phyloP scores from a whole-genome alignment of 1,140 invertebrate genomes.

The Musca vetustissima region DNA sequence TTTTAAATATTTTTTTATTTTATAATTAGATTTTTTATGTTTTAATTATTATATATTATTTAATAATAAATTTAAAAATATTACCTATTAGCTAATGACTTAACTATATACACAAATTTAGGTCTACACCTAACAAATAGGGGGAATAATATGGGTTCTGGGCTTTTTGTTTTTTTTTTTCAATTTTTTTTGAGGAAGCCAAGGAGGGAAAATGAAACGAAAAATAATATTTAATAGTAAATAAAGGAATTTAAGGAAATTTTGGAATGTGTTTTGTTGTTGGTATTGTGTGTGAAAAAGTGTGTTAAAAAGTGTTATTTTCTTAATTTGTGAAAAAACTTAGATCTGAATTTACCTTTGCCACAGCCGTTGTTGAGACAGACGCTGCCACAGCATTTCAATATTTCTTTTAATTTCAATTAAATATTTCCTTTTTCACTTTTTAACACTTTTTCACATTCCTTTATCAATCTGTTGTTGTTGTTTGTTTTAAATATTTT shows the following conservation, averaged over 20 bases:
- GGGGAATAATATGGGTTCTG: neutral
- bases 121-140: neutral
- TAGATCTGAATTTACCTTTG: no score
- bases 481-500: neutral
- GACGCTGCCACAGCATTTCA: neutral
- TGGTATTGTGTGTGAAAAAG: neutral
- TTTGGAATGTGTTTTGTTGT: neutral
- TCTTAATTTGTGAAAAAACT: no score
- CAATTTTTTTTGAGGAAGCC: neutral
- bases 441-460: neutral
- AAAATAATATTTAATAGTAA: no score
- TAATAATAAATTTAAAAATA: slow-evolving; percentile 11
- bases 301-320: neutral
- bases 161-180: neutral
- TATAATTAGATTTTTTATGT: neutral
- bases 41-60: slow-evolving; percentile 6
- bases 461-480: neutral
- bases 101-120: slow-evolving; percentile 25
- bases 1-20: slow-evolving; percentile 19
- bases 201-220: neutral
- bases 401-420: neutral
- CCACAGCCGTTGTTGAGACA: neutral
- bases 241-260: neutral
- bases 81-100: slow-evolving; percentile 26
- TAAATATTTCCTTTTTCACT: neutral